These are phyloP conservation scores for Tetramorium alpestre DNA, from an alignment of 1,140 invertebrate genomes.

Conservation along the genomic window DNA sequence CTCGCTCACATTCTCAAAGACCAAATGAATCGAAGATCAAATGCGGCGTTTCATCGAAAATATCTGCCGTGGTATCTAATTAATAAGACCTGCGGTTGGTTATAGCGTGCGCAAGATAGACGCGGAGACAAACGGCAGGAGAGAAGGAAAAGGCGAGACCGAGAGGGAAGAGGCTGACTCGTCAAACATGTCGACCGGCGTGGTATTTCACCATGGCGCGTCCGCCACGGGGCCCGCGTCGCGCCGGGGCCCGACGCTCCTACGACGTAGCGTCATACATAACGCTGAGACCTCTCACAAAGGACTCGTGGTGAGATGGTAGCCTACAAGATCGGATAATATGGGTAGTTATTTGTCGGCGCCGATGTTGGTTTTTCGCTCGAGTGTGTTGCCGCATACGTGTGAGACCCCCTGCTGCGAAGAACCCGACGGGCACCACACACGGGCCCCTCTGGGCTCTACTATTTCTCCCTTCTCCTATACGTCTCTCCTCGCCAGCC, in stretches of 20 bases:
- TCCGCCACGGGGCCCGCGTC: constrained; percentile 51
- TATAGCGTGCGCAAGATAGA: background rate
- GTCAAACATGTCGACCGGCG: constrained; percentile 48
- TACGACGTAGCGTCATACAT: constrained; percentile 76
- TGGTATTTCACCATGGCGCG: constrained; percentile 70
- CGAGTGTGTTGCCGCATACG: constrained; percentile 79
- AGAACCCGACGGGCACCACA: constrained; percentile 77
- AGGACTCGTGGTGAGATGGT: constrained; percentile 84
- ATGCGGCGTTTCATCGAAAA: constrained; percentile 26
- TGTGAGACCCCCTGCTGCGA: constrained; percentile 82
- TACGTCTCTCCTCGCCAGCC: background rate
- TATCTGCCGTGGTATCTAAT: constrained; percentile 6
- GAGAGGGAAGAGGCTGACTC: constrained; percentile 34
- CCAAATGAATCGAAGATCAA: background rate
- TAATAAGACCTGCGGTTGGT: background rate
- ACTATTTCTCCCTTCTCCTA: constrained; percentile 23
- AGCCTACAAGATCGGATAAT: constrained; percentile 85
- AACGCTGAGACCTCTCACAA: constrained; percentile 79
- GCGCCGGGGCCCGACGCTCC: constrained; percentile 31
- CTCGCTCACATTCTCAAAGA: background rate
- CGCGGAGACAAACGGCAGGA: background rate
- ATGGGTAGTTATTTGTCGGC: constrained; percentile 86
- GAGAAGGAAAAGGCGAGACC: background rate
- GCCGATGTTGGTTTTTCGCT: constrained; percentile 85
- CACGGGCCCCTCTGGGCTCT: constrained; percentile 49